These are phyloP conservation scores for Corythoichthys intestinalis DNA, from an alignment of 2,113 vertebrate species.

Conservation along the genomic window DNA sequence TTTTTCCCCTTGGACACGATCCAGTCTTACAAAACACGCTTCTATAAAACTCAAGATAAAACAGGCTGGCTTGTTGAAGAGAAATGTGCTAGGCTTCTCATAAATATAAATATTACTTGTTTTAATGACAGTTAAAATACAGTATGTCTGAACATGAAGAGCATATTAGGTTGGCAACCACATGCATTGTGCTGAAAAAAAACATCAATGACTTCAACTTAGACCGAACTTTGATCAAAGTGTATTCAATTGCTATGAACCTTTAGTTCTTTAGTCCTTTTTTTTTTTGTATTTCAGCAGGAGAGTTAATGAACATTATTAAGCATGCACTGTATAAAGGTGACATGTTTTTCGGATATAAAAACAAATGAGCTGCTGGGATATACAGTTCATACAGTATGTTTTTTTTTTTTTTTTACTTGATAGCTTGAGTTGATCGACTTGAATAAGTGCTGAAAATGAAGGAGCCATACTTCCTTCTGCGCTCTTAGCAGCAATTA, in stretches of 20 bases:
- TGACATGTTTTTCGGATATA: neutral
- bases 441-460: constrained; percentile 49
- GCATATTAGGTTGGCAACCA: too few species aligned
- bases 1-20: too few species aligned
- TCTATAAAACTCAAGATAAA: too few species aligned
- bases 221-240: neutral
- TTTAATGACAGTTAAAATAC: too few species aligned
- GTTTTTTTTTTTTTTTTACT: neutral
- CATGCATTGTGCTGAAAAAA: too few species aligned
- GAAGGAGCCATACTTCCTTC: constrained; percentile 55
- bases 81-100: too few species aligned
- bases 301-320: neutral
- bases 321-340: neutral
- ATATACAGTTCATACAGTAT: neutral
- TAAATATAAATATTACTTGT: too few species aligned
- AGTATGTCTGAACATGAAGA: too few species aligned
- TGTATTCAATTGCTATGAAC: neutral
- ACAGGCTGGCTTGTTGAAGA: too few species aligned
- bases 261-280: too few species aligned
- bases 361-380: neutral
- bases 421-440: constrained; percentile 30
- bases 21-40: too few species aligned
- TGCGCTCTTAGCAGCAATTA: constrained; percentile 57
- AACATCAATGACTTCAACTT: neutral
- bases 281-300: neutral